These are phyloP conservation scores for Engystomops pustulosus DNA, from an alignment of 2,113 vertebrate species.

Conservation along the genomic window DNA sequence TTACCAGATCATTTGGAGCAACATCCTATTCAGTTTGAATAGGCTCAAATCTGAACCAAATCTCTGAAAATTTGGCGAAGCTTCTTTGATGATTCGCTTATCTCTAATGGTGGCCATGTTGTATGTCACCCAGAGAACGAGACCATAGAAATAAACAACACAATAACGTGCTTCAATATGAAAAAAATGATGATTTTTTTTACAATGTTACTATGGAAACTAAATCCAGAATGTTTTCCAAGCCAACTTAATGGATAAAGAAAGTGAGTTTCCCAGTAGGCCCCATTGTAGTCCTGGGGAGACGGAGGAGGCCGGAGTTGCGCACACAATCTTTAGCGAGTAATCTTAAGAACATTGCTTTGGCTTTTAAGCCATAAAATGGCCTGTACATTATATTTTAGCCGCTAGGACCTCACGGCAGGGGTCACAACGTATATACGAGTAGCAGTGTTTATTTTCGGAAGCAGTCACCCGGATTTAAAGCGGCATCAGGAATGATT, in stretches of 20 bases:
- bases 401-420: not conserved
- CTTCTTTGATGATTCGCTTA: too few species aligned
- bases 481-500: conserved; percentile 29
- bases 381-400: not conserved
- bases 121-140: not conserved
- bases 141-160: not conserved
- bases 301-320: not conserved
- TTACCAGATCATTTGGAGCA: too few species aligned
- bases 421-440: conserved; percentile 18
- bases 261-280: not conserved
- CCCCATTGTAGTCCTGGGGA: not conserved
- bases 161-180: not conserved
- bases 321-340: not conserved
- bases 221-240: not conserved
- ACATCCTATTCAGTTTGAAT: too few species aligned
- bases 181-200: not conserved
- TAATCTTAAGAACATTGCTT: not conserved
- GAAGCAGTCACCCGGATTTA: conserved; percentile 15
- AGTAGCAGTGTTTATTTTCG: conserved; percentile 31
- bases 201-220: not conserved
- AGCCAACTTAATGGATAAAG: not conserved
- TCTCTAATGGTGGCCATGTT: not conserved
- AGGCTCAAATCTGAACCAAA: too few species aligned
- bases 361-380: not conserved
- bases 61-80: too few species aligned